Evolutionary conservation across 2,888 invertebrate genomes (phyloP).

Genomic region (Anorthoa munda): DNA sequence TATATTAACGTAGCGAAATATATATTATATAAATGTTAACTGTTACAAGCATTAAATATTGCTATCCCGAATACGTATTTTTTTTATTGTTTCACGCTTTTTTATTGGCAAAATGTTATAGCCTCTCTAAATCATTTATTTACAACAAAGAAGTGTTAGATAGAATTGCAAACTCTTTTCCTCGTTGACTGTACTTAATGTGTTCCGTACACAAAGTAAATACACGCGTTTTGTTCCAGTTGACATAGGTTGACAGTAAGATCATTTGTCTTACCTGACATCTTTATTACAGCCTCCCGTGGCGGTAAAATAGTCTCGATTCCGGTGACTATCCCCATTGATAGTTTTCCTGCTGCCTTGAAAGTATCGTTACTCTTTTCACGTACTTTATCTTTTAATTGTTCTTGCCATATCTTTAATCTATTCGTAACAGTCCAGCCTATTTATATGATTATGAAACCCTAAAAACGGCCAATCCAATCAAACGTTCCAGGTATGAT

Average conservation of each 20-base stretch:
- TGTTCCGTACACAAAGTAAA: not conserved
- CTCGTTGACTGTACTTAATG: not conserved
- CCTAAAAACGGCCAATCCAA: too few relatives aligned
- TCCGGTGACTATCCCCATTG: not conserved
- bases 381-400: not conserved
- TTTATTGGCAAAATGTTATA: not conserved
- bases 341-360: not conserved
- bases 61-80: not conserved
- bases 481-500: too few relatives aligned
- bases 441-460: not conserved
- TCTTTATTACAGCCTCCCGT: slow-evolving; percentile 33
- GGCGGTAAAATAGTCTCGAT: not conserved
- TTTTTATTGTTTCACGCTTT: not conserved
- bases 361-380: not conserved
- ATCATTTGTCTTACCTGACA: slow-evolving; percentile 33
- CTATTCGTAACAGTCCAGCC: not conserved
- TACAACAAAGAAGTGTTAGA: too few relatives aligned
- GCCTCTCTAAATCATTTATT: too few relatives aligned
- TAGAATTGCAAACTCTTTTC: not conserved
- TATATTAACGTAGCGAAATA: too few relatives aligned
- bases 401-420: not conserved
- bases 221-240: not conserved
- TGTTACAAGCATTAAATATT: not conserved
- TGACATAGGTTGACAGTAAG: slow-evolving; percentile 14
- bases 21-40: too few relatives aligned